Percentiles rank a stretch among this genome's conserved stretches.
These are phyloP conservation scores for Acipenser transmontanus DNA, from an alignment of 2,797 vertebrate species.

Conservation along the genomic window DNA sequence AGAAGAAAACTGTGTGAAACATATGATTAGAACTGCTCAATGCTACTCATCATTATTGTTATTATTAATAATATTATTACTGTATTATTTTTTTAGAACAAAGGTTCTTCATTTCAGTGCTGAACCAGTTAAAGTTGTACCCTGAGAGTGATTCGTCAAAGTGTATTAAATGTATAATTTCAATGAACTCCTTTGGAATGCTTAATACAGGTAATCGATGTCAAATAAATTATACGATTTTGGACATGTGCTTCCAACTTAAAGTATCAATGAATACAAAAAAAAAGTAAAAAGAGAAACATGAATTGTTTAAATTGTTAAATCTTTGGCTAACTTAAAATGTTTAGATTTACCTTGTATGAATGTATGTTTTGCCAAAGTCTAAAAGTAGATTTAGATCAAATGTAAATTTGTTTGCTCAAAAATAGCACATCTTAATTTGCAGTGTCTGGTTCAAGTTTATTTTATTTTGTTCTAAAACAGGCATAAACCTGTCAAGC, in stretches of 20 bases:
- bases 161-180: neutral
- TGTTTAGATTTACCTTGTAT: no score
- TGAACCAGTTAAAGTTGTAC: constrained; percentile 1
- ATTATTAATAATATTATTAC: neutral
- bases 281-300: no score
- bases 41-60: no score
- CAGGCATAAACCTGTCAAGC: neutral
- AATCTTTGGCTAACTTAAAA: no score
- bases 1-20: no score
- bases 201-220: neutral
- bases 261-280: constrained; percentile 12
- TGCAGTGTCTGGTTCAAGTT: neutral
- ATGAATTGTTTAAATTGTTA: no score
- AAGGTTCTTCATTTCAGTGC: neutral
- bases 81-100: neutral
- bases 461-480: neutral
- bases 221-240: constrained; percentile 2
- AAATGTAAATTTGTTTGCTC: no score
- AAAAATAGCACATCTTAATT: neutral
- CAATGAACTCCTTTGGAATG: neutral
- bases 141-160: no score
- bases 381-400: no score
- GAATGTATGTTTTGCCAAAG: no score
- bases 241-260: constrained; percentile 6
- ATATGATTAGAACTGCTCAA: no score